Conservation (phyloP, 2,113 vertebrate species). For the Caranx melampygus region DNA sequence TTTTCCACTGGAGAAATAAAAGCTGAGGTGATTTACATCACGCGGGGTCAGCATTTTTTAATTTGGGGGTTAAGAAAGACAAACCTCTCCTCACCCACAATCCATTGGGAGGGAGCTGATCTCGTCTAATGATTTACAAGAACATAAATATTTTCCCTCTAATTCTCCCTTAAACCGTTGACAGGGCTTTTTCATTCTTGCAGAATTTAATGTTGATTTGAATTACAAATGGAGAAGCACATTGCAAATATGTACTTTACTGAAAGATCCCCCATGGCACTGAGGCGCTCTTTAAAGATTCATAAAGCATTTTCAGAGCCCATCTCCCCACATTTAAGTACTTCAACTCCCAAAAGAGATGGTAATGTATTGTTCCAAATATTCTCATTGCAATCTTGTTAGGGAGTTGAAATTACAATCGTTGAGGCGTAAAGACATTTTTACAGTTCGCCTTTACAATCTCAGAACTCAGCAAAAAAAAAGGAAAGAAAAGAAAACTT, state of each 20-base stretch:
- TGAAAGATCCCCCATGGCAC: slow-evolving; percentile 62
- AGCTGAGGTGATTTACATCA: slow-evolving; percentile 54
- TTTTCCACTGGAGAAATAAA: slow-evolving; percentile 3
- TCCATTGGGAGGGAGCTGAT: slow-evolving; percentile 35
- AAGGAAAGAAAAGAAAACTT: slow-evolving; percentile 12
- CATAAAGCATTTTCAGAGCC: slow-evolving; percentile 64
- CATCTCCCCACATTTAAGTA: slow-evolving; percentile 64
- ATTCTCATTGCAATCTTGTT: slow-evolving; percentile 70
- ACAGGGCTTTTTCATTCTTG: slow-evolving; percentile 51
- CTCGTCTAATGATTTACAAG: slow-evolving; percentile 35
- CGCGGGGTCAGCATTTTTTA: slow-evolving; percentile 26
- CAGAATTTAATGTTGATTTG: slow-evolving; percentile 69
- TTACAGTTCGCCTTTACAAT: slow-evolving; percentile 62
- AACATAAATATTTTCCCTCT: slow-evolving; percentile 48
- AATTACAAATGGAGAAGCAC: slow-evolving; percentile 70
- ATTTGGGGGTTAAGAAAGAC: slow-evolving; percentile 36
- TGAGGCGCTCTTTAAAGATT: slow-evolving; percentile 70
- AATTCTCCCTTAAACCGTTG: slow-evolving; percentile 39
- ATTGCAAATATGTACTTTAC: slow-evolving; percentile 67
- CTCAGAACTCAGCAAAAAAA: slow-evolving; percentile 55
- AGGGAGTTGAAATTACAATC: slow-evolving; percentile 62
- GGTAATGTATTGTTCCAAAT: slow-evolving; percentile 71
- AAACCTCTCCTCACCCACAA: slow-evolving; percentile 28
- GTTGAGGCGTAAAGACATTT: slow-evolving; percentile 62
- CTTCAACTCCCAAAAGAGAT: slow-evolving; percentile 53